A percentile compares a stretch with the other conserved stretches of the same genome.
These are phyloP conservation scores for Gastrophysa polygoni DNA, from an alignment of 2,888 invertebrate genomes.

Conservation along the genomic window DNA sequence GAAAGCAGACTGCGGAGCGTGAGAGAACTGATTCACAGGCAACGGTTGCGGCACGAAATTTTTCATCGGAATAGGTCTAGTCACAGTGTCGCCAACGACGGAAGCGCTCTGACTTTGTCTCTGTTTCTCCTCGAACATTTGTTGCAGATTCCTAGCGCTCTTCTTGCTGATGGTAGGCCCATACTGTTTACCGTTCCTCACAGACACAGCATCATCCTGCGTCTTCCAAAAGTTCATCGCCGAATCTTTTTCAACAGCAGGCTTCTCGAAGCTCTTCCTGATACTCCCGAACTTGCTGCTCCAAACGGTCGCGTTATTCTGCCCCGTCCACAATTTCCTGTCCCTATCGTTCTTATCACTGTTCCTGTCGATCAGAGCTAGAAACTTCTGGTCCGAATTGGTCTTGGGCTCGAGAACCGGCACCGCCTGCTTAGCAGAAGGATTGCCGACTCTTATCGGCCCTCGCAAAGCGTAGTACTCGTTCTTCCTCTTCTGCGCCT, in stretches of 20 bases:
- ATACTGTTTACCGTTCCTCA: constrained; percentile 46
- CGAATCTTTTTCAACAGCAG: constrained; percentile 58
- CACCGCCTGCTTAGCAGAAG: constrained; percentile 54
- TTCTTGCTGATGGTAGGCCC: constrained; percentile 55
- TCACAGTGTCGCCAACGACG: constrained; percentile 37
- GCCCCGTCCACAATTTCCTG: constrained; percentile 44
- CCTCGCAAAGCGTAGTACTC: constrained; percentile 62
- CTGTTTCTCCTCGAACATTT: constrained; percentile 57
- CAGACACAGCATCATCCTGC: constrained; percentile 61
- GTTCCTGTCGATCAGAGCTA: constrained; percentile 80
- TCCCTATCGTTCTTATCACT: constrained; percentile 58
- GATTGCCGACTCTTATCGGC: constrained; percentile 64
- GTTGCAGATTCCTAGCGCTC: constrained; percentile 52
- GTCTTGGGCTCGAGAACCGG: constrained; percentile 80
- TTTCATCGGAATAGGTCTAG: constrained; percentile 38
- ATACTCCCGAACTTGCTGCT: constrained; percentile 82
- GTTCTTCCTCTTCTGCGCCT: constrained; percentile 49
- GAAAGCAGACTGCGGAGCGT: constrained; percentile 79
- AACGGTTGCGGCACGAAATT: constrained; percentile 64
- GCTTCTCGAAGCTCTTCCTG: constrained; percentile 78
- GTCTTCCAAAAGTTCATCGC: constrained; percentile 69
- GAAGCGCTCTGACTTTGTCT: constrained; percentile 40
- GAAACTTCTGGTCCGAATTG: constrained; percentile 82
- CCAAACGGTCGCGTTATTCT: constrained; percentile 65
- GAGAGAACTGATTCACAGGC: constrained; percentile 75